Evolutionary conservation across 2,113 vertebrate genomes (phyloP).

Genomic region (Poecilia latipinna): DNA sequence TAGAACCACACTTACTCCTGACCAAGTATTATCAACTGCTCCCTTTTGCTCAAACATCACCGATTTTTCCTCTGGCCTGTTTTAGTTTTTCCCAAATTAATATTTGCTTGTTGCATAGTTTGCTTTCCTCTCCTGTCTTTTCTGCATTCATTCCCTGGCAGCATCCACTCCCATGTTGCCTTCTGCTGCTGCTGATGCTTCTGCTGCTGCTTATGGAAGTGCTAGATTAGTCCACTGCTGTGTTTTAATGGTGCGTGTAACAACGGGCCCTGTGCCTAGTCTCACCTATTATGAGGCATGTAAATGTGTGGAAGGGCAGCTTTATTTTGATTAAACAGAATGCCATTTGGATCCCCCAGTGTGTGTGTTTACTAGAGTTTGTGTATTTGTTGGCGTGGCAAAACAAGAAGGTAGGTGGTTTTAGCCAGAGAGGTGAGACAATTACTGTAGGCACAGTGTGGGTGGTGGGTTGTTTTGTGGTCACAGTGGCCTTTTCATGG

Average conservation of each 20-base stretch:
- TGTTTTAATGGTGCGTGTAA: slow-evolving; percentile 72
- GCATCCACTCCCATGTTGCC: slow-evolving; percentile 28
- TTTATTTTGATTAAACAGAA: slow-evolving; percentile 58
- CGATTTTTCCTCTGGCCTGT: neutral
- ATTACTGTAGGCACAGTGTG: slow-evolving; percentile 44
- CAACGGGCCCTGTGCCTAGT: slow-evolving; percentile 50
- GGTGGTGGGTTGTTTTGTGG: slow-evolving; percentile 64
- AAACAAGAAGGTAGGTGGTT: slow-evolving; percentile 24
- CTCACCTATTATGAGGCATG: slow-evolving; percentile 53
- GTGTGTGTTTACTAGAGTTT: slow-evolving; percentile 6
- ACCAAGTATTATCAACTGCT: neutral
- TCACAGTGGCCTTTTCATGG: slow-evolving; percentile 60
- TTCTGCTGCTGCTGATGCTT: slow-evolving; percentile 23
- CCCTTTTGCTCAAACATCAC: neutral
- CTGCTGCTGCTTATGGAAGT: slow-evolving; percentile 42
- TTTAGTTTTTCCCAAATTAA: neutral
- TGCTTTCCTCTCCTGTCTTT: neutral
- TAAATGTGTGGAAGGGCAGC: slow-evolving; percentile 61
- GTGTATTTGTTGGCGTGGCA: slow-evolving; percentile 4
- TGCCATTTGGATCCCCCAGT: slow-evolving; percentile 4
- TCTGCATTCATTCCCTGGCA: slow-evolving; percentile 4
- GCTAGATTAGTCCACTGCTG: slow-evolving; percentile 66
- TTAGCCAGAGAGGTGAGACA: slow-evolving; percentile 33
- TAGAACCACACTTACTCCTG: neutral
- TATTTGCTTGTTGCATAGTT: slow-evolving; percentile 1